These are phyloP conservation scores for Drosophila parabipectinata DNA, from an alignment of 1,140 invertebrate species.

Conservation along the genomic window DNA sequence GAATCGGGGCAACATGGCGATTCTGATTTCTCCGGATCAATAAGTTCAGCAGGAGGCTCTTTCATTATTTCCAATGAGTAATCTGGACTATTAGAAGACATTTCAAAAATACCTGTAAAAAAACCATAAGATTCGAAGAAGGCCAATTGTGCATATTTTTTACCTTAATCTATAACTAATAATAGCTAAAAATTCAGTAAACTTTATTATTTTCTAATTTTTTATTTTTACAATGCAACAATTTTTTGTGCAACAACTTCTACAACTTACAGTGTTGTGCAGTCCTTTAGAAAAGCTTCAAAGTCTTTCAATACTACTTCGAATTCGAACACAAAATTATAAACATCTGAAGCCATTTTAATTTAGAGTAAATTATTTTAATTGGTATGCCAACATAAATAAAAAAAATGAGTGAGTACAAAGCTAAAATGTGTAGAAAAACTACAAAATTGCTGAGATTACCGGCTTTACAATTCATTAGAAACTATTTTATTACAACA, in stretches of 20 bases:
- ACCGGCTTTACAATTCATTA: slow-evolving; percentile 15
- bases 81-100: background rate
- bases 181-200: background rate
- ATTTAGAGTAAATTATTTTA: too few species aligned
- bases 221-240: too few species aligned
- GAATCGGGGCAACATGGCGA: too few species aligned
- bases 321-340: too few species aligned
- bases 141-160: background rate
- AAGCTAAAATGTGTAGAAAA: background rate
- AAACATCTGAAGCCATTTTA: too few species aligned
- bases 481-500: slow-evolving; percentile 10
- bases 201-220: too few species aligned
- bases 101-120: background rate
- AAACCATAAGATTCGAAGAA: background rate
- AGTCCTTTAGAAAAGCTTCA: background rate
- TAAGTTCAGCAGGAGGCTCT: background rate
- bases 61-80: background rate
- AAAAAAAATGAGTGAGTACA: background rate
- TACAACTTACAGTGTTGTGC: background rate
- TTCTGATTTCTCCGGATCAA: background rate
- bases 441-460: too few species aligned
- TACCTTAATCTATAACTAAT: background rate
- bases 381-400: too few species aligned
- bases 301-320: too few species aligned
- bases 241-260: too few species aligned